These are phyloP conservation scores for Meloidogyne exigua DNA, from an alignment of 1,140 invertebrate genomes.

Conservation along the genomic window DNA sequence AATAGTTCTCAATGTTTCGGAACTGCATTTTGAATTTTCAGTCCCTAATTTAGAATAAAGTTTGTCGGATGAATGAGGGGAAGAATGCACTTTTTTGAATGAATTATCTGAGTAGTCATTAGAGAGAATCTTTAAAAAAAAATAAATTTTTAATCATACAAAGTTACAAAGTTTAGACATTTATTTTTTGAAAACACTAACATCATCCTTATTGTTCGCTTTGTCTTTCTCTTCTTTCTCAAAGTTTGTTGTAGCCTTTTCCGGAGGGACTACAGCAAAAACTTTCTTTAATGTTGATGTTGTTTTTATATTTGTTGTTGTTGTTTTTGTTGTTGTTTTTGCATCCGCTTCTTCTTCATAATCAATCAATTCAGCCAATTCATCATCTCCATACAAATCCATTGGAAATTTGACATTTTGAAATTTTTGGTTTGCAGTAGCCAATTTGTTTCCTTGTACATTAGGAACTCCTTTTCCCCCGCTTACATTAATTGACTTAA, in stretches of 20 bases:
- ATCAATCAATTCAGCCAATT: slow-evolving; percentile 30
- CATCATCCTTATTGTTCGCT: slow-evolving; percentile 38
- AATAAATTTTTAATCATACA: too few species aligned
- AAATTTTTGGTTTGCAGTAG: background rate
- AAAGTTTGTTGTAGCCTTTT: background rate
- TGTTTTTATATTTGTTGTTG: background rate
- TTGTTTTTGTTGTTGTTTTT: background rate
- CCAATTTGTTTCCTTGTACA: background rate
- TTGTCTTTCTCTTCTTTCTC: slow-evolving; percentile 9
- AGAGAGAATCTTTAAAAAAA: slow-evolving; percentile 38
- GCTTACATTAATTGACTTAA: slow-evolving; percentile 19
- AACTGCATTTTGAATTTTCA: slow-evolving; percentile 50
- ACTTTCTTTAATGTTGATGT: slow-evolving; percentile 7
- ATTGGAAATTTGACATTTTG: slow-evolving; percentile 17
- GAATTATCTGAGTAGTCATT: slow-evolving; percentile 53
- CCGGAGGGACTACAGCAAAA: background rate
- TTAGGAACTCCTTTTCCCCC: slow-evolving; percentile 9
- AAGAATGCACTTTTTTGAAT: slow-evolving; percentile 36
- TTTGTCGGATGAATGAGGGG: slow-evolving; percentile 30
- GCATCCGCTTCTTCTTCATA: slow-evolving; percentile 21
- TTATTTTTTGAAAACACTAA: slow-evolving; percentile 26
- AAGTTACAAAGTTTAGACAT: background rate
- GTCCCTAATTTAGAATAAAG: slow-evolving; percentile 28
- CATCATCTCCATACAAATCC: slow-evolving; percentile 32
- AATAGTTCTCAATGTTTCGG: slow-evolving; percentile 48